phyloP scores from a whole-genome alignment of 1,140 invertebrate genomes.

The Coptotermes formosanus region DNA sequence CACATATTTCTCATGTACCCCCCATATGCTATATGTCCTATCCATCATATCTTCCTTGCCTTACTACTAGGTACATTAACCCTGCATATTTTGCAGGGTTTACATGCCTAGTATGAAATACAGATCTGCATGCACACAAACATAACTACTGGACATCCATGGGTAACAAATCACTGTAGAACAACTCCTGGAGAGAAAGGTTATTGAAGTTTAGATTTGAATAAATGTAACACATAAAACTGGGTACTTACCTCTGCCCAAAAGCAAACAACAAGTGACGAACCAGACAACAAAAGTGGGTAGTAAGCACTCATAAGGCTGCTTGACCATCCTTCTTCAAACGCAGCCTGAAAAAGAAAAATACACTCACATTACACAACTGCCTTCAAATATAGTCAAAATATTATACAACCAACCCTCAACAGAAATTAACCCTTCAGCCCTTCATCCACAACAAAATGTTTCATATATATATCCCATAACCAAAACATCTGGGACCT shows the following conservation, averaged over 20 bases:
- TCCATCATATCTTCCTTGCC: too few relatives aligned
- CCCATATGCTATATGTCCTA: too few relatives aligned
- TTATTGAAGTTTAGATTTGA: too few relatives aligned
- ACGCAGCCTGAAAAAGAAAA: conserved; percentile 62
- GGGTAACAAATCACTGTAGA: too few relatives aligned
- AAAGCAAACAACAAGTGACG: conserved; percentile 89
- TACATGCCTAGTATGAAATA: too few relatives aligned
- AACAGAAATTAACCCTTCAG: neutral
- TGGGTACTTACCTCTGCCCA: conserved; percentile 81
- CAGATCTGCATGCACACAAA: too few relatives aligned
- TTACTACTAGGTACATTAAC: too few relatives aligned
- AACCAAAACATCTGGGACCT: too few relatives aligned
- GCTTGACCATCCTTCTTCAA: conserved; percentile 77
- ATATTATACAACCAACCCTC: neutral
- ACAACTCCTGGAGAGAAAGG: too few relatives aligned
- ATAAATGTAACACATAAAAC: neutral
- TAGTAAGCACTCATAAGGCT: conserved; percentile 88
- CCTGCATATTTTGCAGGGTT: too few relatives aligned
- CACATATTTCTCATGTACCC: too few relatives aligned
- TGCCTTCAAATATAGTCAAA: neutral
- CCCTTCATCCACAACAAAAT: neutral
- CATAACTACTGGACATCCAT: too few relatives aligned
- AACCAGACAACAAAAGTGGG: conserved; percentile 83
- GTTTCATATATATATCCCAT: neutral
- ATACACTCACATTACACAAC: neutral